A percentile compares a stretch with the other conserved stretches of the same genome.
These are phyloP conservation scores for Odontamblyopus rebecca DNA, from an alignment of 2,797 vertebrate genomes.

Conservation along the genomic window DNA sequence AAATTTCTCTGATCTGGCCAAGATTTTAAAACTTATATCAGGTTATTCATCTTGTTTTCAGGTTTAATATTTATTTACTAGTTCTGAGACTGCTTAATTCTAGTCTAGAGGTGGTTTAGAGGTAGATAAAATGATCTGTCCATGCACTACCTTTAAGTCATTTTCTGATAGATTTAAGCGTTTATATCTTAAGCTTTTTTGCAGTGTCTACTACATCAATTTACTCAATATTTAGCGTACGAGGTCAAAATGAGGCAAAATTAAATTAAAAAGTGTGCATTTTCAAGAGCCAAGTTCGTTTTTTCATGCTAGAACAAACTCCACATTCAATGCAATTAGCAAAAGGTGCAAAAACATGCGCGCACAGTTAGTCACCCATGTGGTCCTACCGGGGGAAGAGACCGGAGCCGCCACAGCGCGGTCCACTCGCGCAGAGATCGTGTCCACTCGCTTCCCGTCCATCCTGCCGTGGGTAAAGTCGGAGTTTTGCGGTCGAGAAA, in stretches of 20 bases:
- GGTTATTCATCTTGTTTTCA: too few relatives aligned
- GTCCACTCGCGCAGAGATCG: slow-evolving; percentile 85
- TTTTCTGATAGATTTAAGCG: too few relatives aligned
- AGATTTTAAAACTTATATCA: too few relatives aligned
- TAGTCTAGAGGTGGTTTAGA: too few relatives aligned
- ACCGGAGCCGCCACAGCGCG: slow-evolving; percentile 65
- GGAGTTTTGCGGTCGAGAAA: not conserved
- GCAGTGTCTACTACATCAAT: too few relatives aligned
- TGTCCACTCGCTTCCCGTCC: slow-evolving; percentile 82
- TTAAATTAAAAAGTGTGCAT: slow-evolving; percentile 12
- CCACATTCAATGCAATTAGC: not conserved
- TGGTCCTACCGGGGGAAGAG: slow-evolving; percentile 88
- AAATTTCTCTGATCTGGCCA: too few relatives aligned
- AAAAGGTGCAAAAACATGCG: slow-evolving; percentile 39
- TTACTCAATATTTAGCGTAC: too few relatives aligned
- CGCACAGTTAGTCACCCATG: slow-evolving; percentile 1
- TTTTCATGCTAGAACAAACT: not conserved
- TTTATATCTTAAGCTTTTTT: too few relatives aligned
- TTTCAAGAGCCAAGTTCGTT: not conserved
- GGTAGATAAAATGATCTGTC: too few relatives aligned
- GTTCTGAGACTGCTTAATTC: too few relatives aligned
- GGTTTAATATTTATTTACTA: too few relatives aligned
- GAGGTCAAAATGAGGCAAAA: slow-evolving; percentile 8
- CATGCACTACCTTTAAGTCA: too few relatives aligned
- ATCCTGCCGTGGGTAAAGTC: slow-evolving; percentile 55